Percentiles rank a stretch among this genome's conserved stretches.
phyloP scores from a whole-genome alignment of 2,797 vertebrate species.

The Chelidonichthys spinosus region DNA sequence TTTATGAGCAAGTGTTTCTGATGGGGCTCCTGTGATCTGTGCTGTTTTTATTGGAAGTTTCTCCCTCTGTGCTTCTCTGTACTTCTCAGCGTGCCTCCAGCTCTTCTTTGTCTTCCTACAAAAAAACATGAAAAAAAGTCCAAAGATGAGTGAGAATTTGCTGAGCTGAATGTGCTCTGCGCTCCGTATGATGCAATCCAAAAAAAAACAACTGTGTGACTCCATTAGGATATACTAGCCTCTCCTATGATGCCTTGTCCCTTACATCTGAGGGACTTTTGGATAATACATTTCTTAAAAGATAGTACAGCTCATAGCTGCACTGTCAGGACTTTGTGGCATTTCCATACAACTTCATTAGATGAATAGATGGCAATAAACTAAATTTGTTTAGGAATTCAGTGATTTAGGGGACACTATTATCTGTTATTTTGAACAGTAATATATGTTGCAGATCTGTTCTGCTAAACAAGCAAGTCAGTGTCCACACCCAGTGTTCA shows the following conservation, averaged over 20 bases:
- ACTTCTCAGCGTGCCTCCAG: slow-evolving; percentile 45
- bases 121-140: slow-evolving; percentile 46
- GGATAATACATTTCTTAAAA: slow-evolving; percentile 26
- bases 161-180: slow-evolving; percentile 36
- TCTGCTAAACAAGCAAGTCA: neutral
- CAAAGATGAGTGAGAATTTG: slow-evolving; percentile 39
- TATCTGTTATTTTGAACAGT: too few relatives aligned
- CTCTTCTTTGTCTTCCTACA: slow-evolving; percentile 26
- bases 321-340: neutral
- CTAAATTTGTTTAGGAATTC: neutral
- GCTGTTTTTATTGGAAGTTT: slow-evolving; percentile 55
- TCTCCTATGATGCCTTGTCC: slow-evolving; percentile 40
- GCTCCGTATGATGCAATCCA: slow-evolving; percentile 45
- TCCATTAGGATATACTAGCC: slow-evolving; percentile 11
- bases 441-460: neutral
- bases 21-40: slow-evolving; percentile 60
- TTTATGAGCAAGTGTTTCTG: slow-evolving; percentile 60
- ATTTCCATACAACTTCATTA: neutral
- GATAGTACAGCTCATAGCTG: slow-evolving; percentile 13
- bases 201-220: slow-evolving; percentile 22
- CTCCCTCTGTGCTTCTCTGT: slow-evolving; percentile 30
- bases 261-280: slow-evolving; percentile 33
- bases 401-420: neutral
- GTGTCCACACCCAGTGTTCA: neutral
- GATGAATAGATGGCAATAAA: too few relatives aligned